These are phyloP conservation scores for Eupithecia insigniata DNA, from an alignment of 2,888 invertebrate species.

Conservation along the genomic window DNA sequence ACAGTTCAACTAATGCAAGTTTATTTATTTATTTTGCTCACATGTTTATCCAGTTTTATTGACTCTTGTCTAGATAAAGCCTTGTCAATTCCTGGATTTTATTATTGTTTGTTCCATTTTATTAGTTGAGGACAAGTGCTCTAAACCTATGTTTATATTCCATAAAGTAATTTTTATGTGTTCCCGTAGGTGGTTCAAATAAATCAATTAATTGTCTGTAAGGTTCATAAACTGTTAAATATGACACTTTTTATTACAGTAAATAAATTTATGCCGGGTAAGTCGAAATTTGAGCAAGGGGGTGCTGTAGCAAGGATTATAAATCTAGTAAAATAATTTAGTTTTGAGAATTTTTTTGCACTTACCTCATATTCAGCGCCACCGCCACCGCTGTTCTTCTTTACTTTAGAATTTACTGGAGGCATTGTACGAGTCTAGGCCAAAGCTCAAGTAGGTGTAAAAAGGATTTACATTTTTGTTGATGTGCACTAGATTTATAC, in stretches of 20 bases:
- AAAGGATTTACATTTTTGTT: slow-evolving; percentile 18
- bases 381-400: slow-evolving; percentile 59
- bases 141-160: too few relatives aligned
- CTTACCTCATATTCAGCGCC: slow-evolving; percentile 81
- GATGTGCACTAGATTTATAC: slow-evolving; percentile 35
- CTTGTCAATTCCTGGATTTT: too few relatives aligned
- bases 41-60: background rate
- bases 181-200: too few relatives aligned
- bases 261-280: background rate
- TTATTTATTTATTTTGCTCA: too few relatives aligned
- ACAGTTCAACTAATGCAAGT: too few relatives aligned
- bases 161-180: too few relatives aligned
- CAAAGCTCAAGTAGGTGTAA: background rate
- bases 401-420: slow-evolving; percentile 77
- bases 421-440: slow-evolving; percentile 62
- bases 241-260: background rate
- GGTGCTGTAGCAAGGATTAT: background rate
- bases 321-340: background rate
- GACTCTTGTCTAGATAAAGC: too few relatives aligned
- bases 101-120: too few relatives aligned
- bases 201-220: too few relatives aligned
- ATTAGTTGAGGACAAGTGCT: too few relatives aligned
- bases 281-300: background rate
- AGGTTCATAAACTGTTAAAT: background rate
- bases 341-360: slow-evolving; percentile 39